Base-by-base conservation (phyloP, 2,797 vertebrate genomes). In the Chaetodon trifasciatus region DNA sequence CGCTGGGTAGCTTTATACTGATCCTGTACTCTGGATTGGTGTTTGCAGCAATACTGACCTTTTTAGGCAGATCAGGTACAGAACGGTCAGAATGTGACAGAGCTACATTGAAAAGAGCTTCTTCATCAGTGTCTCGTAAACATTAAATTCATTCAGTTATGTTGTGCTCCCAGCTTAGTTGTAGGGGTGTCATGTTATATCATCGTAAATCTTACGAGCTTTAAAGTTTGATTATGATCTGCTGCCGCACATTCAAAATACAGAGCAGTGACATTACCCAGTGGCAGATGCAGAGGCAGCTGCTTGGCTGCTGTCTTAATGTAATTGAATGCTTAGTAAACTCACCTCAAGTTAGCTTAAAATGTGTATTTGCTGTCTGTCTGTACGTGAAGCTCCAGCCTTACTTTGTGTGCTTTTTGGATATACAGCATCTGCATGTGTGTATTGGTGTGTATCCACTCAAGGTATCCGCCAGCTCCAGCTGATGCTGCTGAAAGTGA, bases 391-490 rank as follows among this genome's bases (percentile, higher is more conserved):
- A 15, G 8, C 6, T 68, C 3, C 32, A 16, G 8, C 12, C 4
- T 28, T 24, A 3, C 3, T 57, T 47, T 40, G 12, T 60, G 7
- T 57, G 6, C 3, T 71, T 55, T 47, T 58, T 65, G 39, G 40
- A 24, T 69, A 21, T 39, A 1, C 40, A 44, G 9, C 23, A 8
- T 40, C 19, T 50, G 12, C 16, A 3, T 23, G 9, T 67, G 9
- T 16, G 0, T 64, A 10, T 78, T 9, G 70, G 3, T 68, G 24
- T 79, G 39, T 64, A 9, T 78, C 1, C 21, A 0, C 83, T 84
- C 1, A 92, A 99, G 98, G 98, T 96, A 99, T 99, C 93, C 97
- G 98, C 56, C 98, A 99, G 86, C 96, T 99, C 50, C 98, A 99
- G 58, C 96, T 99, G 75, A 99, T 99, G 93, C 94, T 99, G 5